Percentiles rank a stretch among this genome's conserved stretches.
Conservation (phyloP, 1,140 invertebrate genomes). For the Drosophila azteca region DNA sequence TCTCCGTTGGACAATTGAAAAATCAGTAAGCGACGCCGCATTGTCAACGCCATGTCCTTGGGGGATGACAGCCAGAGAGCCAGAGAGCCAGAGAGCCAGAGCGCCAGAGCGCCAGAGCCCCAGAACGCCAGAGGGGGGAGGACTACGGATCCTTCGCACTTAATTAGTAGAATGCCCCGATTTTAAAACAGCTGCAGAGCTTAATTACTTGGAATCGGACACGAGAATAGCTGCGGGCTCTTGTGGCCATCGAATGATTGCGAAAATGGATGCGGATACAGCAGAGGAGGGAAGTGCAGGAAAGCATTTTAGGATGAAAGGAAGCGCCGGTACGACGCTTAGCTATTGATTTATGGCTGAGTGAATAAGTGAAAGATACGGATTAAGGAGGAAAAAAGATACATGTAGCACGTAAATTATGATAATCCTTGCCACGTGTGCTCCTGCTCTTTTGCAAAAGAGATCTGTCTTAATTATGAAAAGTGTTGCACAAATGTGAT, state of each 20-base stretch:
- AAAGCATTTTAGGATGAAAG: neutral
- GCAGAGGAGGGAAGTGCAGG: slow-evolving; percentile 9
- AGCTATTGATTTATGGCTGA: too few species aligned
- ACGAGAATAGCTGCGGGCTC: slow-evolving; percentile 28
- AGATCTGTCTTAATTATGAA: too few species aligned
- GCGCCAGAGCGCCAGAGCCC: too few species aligned
- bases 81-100: too few species aligned
- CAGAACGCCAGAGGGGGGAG: neutral
- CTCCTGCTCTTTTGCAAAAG: too few species aligned
- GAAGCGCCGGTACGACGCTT: neutral
- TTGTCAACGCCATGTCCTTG: slow-evolving; percentile 34
- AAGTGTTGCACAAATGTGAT: too few species aligned
- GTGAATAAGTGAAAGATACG: neutral
- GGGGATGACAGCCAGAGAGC: neutral
- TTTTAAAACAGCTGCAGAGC: slow-evolving; percentile 45
- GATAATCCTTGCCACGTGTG: too few species aligned
- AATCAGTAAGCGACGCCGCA: slow-evolving; percentile 54
- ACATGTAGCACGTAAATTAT: too few species aligned
- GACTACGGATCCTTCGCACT: slow-evolving; percentile 30
- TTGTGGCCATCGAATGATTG: slow-evolving; percentile 8
- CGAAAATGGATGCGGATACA: neutral
- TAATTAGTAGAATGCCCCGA: slow-evolving; percentile 46
- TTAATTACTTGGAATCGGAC: slow-evolving; percentile 39
- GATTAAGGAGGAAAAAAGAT: neutral
- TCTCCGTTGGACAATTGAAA: slow-evolving; percentile 51